These are phyloP conservation scores for Scaptomyza pallida DNA, from an alignment of 1,140 invertebrate species.

Conservation along the genomic window DNA sequence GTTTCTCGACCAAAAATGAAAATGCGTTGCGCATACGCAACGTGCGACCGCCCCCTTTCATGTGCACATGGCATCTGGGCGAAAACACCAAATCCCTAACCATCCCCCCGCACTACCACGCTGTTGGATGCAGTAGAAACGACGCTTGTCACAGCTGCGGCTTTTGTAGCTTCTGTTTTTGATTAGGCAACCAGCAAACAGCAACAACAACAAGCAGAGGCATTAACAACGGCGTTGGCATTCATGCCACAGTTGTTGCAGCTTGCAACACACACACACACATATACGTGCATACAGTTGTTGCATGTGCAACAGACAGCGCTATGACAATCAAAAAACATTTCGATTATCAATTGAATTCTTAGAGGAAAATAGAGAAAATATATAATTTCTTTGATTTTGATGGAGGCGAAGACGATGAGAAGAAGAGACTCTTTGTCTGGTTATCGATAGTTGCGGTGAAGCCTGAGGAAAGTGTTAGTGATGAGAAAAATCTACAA, in stretches of 20 bases:
- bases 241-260: slow-evolving; percentile 14
- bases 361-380: too few species aligned
- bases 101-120: slow-evolving; percentile 12
- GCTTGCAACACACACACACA: not conserved
- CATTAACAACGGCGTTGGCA: not conserved
- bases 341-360: too few species aligned
- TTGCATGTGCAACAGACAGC: too few species aligned
- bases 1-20: too few species aligned
- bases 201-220: not conserved
- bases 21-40: slow-evolving; percentile 77
- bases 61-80: slow-evolving; percentile 38
- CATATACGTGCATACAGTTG: too few species aligned
- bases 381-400: too few species aligned
- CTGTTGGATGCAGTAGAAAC: not conserved
- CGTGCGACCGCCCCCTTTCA: slow-evolving; percentile 32
- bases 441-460: too few species aligned
- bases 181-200: slow-evolving; percentile 60
- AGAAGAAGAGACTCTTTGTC: too few species aligned
- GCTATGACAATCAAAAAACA: too few species aligned
- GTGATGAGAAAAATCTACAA: too few species aligned
- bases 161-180: slow-evolving; percentile 74
- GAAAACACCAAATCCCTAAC: not conserved
- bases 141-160: slow-evolving; percentile 62
- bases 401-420: too few species aligned
- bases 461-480: too few species aligned